Conservation (phyloP, 2,797 vertebrate species). For the Helicolenus hilgendorfi region DNA sequence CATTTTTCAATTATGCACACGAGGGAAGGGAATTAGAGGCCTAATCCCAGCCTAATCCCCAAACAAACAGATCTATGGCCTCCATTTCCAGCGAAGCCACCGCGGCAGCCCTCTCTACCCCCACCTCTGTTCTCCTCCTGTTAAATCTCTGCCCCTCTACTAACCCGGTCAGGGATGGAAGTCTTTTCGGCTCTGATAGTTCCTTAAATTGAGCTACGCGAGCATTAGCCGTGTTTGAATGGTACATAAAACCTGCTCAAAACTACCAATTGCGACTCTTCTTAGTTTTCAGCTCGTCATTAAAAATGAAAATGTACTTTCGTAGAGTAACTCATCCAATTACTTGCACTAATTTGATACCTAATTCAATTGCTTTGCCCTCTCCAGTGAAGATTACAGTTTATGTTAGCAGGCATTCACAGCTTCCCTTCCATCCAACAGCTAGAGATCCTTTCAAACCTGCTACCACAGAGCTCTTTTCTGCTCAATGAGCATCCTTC, state of each 20-base stretch:
- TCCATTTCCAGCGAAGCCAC: conserved; percentile 70
- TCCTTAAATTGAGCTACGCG: conserved; percentile 60
- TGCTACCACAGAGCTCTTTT: not conserved
- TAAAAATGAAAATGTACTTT: conserved; percentile 39
- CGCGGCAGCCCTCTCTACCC: conserved; percentile 18
- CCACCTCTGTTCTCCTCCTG: conserved; percentile 36
- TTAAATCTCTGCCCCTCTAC: conserved; percentile 50
- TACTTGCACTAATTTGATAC: not conserved
- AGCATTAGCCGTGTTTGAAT: conserved; percentile 54
- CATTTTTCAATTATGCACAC: conserved; percentile 88
- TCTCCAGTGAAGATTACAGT: conserved; percentile 22
- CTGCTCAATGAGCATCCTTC: not conserved
- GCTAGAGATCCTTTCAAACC: not conserved
- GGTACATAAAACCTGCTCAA: conserved; percentile 43
- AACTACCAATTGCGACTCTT: conserved; percentile 14
- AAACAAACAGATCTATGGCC: conserved; percentile 87
- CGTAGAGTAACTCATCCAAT: conserved; percentile 1
- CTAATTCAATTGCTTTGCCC: conserved; percentile 3
- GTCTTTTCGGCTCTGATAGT: conserved; percentile 52
- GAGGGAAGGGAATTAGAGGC: conserved; percentile 81
- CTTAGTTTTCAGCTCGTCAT: not conserved
- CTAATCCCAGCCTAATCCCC: conserved; percentile 86
- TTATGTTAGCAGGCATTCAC: conserved; percentile 6
- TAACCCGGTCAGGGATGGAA: conserved; percentile 47
- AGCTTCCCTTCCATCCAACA: not conserved